Conservation (phyloP, 2,888 invertebrate species). For the Reticulitermes lucifugus region DNA sequence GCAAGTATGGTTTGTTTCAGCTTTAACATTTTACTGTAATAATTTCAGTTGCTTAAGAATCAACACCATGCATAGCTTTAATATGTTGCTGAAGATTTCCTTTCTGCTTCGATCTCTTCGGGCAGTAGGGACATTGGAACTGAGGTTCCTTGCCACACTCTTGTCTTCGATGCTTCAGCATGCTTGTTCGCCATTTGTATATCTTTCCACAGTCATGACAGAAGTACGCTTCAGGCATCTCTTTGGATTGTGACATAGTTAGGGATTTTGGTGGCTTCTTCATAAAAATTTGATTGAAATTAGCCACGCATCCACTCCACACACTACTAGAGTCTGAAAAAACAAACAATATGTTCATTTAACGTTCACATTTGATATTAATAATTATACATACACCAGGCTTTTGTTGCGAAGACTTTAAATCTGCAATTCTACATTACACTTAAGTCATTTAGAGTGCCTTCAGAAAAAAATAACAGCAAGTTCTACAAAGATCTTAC, state of each 20-base stretch:
- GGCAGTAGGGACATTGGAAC: background rate
- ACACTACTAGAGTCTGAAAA: background rate
- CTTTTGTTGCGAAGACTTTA: too few relatives aligned
- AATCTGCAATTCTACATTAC: too few relatives aligned
- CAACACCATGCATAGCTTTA: constrained; percentile 50
- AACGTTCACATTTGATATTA: too few relatives aligned
- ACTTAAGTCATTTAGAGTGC: too few relatives aligned
- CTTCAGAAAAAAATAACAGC: too few relatives aligned
- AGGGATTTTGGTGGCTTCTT: background rate
- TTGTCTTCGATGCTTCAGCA: constrained; percentile 3
- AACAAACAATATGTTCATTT: background rate
- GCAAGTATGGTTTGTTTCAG: too few relatives aligned
- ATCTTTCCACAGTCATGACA: background rate
- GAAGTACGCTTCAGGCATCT: background rate
- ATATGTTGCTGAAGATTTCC: constrained; percentile 9
- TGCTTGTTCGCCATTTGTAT: constrained; percentile 7
- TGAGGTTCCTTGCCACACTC: background rate
- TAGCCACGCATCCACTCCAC: background rate
- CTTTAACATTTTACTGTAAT: too few relatives aligned
- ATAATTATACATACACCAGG: too few relatives aligned
- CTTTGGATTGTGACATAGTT: too few relatives aligned
- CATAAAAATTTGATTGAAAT: background rate
- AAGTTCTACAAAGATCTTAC: too few relatives aligned
- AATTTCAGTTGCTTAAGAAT: constrained; percentile 4
- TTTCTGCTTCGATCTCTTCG: constrained; percentile 39